Evolutionary conservation across 2,888 invertebrate genomes (phyloP), one percentile per base, ranked within the genome.

Genomic region (Coleophora deauratella): DNA sequence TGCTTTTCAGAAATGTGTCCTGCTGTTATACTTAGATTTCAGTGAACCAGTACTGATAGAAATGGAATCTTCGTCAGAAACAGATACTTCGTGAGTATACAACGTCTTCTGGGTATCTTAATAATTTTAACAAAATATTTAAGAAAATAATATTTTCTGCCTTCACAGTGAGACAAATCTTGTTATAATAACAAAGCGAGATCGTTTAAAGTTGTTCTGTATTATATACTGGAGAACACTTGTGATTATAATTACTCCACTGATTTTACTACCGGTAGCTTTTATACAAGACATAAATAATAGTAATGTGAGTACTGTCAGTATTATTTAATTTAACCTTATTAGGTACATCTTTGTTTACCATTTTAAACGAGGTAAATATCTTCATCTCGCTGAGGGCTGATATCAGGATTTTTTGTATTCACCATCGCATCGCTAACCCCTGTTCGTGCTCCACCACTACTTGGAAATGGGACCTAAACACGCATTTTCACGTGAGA

Each of bases 191-290:
- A 68, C 72, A 9, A 63, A 51, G 41, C 61, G 58, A 44, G 60
- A 62, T 28, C 59, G 70, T 3, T 44, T 59, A 10, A 53, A 53
- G 40, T 45, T 63, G 42, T 73, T 72, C 46, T 66, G 54, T 34
- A 75, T 62, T 41, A 47, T 67, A 3, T 74, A 79, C 54, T 71
- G 69, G 69, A 69, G 66, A 43, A 58, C 50, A 32, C 37, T 75
- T 10, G 51, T 73, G 2, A 46, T 72, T 27, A 8, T 78, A 1
- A 27, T 62, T 12, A 53, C 62, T 21, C 76, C 76, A n/a, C 4
- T 79, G 2, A 2, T 75, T 33, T 53, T 77, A 11, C 28, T 70
- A 27, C 81, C 81, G 0, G 42, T 80, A 31, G 52, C 52, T 30
- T 62, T 70, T 39, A 40, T 68, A 11, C 60, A 59, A n/a, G 41